Conservation (phyloP, 2,113 vertebrate species). For the Ciconia maguari region DNA sequence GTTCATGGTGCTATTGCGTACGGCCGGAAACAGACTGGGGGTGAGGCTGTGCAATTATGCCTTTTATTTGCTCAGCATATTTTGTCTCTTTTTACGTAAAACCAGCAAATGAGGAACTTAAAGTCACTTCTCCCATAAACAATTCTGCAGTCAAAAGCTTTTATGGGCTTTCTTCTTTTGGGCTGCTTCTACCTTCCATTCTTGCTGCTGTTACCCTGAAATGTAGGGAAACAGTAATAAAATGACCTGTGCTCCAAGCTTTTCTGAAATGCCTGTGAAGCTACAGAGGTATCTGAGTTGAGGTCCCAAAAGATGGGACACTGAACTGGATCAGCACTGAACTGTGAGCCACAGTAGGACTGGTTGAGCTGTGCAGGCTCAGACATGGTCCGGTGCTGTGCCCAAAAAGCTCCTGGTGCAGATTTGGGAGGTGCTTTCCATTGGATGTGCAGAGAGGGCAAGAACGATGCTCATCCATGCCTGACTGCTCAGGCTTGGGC, state of each 20-base stretch:
- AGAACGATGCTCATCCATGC: not conserved
- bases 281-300: not conserved
- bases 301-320: not conserved
- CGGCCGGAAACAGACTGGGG: conserved; percentile 23
- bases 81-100: conserved; percentile 3
- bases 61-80: conserved; percentile 47
- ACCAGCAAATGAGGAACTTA: conserved; percentile 20
- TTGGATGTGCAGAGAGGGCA: not conserved
- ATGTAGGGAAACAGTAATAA: not conserved
- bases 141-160: no score
- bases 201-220: not conserved
- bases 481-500: not conserved
- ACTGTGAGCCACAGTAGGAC: not conserved
- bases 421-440: not conserved
- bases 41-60: not conserved
- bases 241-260: not conserved
- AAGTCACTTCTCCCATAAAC: not conserved
- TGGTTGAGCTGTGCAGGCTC: not conserved
- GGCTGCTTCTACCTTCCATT: not conserved
- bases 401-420: not conserved
- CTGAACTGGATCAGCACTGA: not conserved
- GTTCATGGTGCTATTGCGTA: not conserved
- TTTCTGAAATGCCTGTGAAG: not conserved
- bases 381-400: not conserved
- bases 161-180: not conserved